These are phyloP conservation scores for Paradoxurus hermaphroditus DNA, from an alignment of 2,113 vertebrate genomes.

Conservation along the genomic window DNA sequence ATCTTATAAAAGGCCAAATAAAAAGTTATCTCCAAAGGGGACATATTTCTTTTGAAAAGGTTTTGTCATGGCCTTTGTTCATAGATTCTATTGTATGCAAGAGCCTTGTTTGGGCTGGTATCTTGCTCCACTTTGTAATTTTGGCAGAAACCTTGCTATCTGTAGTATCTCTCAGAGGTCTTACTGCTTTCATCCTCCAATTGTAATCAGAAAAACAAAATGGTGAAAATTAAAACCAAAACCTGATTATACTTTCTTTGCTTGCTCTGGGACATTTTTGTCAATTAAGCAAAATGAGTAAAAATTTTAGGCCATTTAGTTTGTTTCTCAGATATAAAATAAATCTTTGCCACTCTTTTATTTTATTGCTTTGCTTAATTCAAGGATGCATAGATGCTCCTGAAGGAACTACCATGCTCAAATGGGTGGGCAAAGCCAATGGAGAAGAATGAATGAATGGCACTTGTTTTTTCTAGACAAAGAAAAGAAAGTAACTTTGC, in stretches of 20 bases:
- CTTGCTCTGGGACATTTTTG: background rate
- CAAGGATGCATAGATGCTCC: background rate
- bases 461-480: background rate
- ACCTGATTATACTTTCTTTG: conserved; percentile 6
- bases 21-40: background rate
- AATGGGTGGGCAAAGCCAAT: background rate
- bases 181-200: background rate
- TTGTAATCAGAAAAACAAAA: conserved; percentile 63
- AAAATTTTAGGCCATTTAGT: background rate
- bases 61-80: conserved; percentile 6
- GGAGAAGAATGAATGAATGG: background rate
- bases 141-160: background rate
- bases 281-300: background rate
- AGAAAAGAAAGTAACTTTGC: background rate
- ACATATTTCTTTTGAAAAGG: background rate
- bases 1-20: background rate
- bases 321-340: background rate
- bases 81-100: background rate
- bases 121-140: conserved; percentile 31
- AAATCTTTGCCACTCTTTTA: background rate
- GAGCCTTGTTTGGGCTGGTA: background rate
- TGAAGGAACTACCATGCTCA: background rate
- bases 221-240: conserved; percentile 46
- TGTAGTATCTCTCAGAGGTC: background rate
- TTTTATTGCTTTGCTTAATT: background rate